Base-by-base conservation (phyloP, 1,140 invertebrate genomes). In the Leptestheria dahalacensis region DNA sequence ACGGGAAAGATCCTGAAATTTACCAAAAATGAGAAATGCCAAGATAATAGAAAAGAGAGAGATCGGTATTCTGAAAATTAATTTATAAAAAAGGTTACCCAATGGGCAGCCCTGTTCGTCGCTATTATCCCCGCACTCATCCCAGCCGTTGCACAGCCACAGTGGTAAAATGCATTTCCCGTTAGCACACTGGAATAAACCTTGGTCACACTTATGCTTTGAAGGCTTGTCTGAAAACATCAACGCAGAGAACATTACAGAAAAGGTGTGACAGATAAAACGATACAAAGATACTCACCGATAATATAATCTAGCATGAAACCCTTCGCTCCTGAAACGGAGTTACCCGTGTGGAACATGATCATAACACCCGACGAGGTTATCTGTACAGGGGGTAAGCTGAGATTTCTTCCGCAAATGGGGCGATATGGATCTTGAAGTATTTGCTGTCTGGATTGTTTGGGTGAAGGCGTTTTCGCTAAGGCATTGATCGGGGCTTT, bases 41-140 rank as follows among this genome's bases (percentile, higher is more conserved):
- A 41, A n/a, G n/a, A n/a, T n/a, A n/a, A n/a, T n/a, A n/a, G n/a
- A n/a, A n/a, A n/a, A n/a, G n/a, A n/a, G n/a, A n/a, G n/a, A n/a
- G n/a, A n/a, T n/a, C n/a, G n/a, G n/a, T n/a, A n/a, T n/a, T n/a
- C n/a, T n/a, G n/a, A n/a, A n/a, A n/a, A n/a, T n/a, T n/a, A n/a
- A 41, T 9, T 15, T 41, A 41, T 41, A 41, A 41, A 24, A 50
- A 50, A 48, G 12, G 3, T 53, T 63, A 56, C 61, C 58, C 58
- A 66, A 69, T 25, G 41, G 21, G 26, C 61, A 62, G 12, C 46
- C 47, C 50, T 59, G 21, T 49, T 62, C 61, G 48, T 62, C 61
- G 29, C 58, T 61, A 18, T 18, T 33, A 24, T 62, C 61, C 21
- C 61, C 61, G 28, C 61, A 62, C 21, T 62, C 61, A 29, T 62